These are phyloP conservation scores for Drosophila antonietae DNA, from an alignment of 2,888 invertebrate genomes.

Conservation along the genomic window DNA sequence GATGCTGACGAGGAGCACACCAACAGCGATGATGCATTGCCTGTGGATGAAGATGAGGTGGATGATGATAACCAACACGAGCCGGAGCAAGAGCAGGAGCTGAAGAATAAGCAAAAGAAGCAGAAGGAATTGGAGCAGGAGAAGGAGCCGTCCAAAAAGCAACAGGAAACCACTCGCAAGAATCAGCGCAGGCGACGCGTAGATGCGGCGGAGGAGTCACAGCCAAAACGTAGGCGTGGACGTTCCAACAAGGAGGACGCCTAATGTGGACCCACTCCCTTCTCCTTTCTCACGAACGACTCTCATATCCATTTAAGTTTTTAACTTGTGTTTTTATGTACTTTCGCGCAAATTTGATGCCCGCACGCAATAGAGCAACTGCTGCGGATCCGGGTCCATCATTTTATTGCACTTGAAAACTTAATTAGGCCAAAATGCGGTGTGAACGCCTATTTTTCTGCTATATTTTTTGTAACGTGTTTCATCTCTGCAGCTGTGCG, in stretches of 20 bases:
- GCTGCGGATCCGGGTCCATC: conserved; percentile 62
- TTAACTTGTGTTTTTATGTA: conserved; percentile 78
- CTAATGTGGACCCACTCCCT: conserved; percentile 4
- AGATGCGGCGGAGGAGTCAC: conserved; percentile 26
- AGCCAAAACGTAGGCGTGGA: conserved; percentile 53
- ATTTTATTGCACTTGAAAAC: conserved; percentile 84
- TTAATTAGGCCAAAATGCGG: conserved; percentile 82
- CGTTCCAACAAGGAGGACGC: conserved; percentile 36
- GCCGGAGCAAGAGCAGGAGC: background rate
- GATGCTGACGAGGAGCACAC: conserved; percentile 24
- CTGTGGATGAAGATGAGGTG: conserved; percentile 42
- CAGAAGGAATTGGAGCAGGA: conserved; percentile 2
- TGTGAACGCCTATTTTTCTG: conserved; percentile 68
- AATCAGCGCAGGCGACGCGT: conserved; percentile 32
- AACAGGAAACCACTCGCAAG: conserved; percentile 38
- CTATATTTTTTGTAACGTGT: conserved; percentile 36
- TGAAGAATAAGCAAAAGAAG: background rate
- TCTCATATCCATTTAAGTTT: conserved; percentile 73
- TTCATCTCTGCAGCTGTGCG: conserved; percentile 63
- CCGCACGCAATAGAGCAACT: conserved; percentile 67
- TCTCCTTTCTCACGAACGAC: conserved; percentile 28
- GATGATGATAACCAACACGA: conserved; percentile 17
- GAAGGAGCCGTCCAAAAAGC: conserved; percentile 26
- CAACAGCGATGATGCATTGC: conserved; percentile 36
- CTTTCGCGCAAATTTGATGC: conserved; percentile 72